These are phyloP conservation scores for Somateria mollissima DNA, from an alignment of 2,797 vertebrate species.

Conservation along the genomic window DNA sequence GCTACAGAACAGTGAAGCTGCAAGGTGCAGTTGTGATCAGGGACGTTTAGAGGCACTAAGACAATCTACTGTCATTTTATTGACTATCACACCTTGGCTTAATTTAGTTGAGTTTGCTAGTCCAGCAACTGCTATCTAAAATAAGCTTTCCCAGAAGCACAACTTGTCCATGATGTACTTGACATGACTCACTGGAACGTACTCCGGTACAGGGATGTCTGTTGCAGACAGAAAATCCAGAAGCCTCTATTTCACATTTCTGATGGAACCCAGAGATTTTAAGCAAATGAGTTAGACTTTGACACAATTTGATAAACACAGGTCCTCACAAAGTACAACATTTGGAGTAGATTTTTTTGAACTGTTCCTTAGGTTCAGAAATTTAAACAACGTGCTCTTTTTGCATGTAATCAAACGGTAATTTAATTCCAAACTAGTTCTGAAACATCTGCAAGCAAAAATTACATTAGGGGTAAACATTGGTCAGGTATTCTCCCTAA, in stretches of 20 bases:
- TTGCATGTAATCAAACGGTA: background rate
- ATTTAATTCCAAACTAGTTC: background rate
- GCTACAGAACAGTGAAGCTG: background rate
- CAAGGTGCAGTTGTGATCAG: background rate
- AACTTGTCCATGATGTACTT: background rate
- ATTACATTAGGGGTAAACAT: background rate
- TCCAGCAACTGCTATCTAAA: background rate
- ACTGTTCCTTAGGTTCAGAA: background rate
- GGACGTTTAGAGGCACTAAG: background rate
- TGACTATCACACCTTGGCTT: background rate
- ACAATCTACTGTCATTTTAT: background rate
- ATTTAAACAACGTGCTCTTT: background rate
- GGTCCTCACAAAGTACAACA: background rate
- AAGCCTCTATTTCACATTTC: background rate
- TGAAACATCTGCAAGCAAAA: background rate
- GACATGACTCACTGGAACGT: background rate
- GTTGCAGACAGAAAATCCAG: background rate
- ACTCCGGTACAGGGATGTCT: background rate
- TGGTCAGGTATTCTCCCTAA: background rate
- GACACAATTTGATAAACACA: background rate
- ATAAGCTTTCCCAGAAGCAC: background rate
- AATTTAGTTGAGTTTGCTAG: background rate
- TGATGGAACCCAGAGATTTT: background rate
- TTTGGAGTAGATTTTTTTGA: background rate
- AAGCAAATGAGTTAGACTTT: accelerated